Base-by-base conservation (phyloP, 2,797 vertebrate genomes). In the Syngnathus rostellatus region DNA sequence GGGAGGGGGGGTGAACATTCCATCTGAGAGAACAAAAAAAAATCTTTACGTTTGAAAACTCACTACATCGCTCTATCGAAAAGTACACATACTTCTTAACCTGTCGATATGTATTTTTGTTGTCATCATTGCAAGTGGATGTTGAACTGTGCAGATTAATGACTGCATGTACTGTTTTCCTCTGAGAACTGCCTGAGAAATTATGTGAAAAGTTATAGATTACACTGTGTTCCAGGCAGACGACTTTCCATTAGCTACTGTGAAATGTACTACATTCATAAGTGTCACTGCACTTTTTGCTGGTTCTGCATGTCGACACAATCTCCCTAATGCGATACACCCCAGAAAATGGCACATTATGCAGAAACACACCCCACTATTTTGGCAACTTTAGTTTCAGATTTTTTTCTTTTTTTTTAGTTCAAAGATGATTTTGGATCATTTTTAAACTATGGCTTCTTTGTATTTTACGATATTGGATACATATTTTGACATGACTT, bases 1-100 rank as follows among this genome's bases (percentile, higher is more conserved):
- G 70, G 73, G 57, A 37, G 66, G 70, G 73, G 73, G 57, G 17
- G 39, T 68, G 69, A 77, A 75, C 72, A 75, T 79, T 76, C 71
- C 71, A 55, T 64, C 60, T 0, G 19, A 70, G 55, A 43, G 68
- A 45, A 16, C 40, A 46, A 46, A 46, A 46, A 46, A 46, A 16
- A 17, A 46, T 40, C 38, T 73, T 67, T 63, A 60, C 23, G 25
- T 55, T 73, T 46, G 8, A 73, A 76, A 71, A 38, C 12, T 72
- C 67, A 10, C 54, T 61, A 54, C 53, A 11, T 5, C 53, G 10
- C 23, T 4, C 21, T 25, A 54, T 54, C 14, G 23, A 25, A 54
- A 25, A 25, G 21, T 54, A 54, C 21, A 54, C 53, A 54, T 17
- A 6, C 31, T 31, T 31, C 46, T 19, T 48, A 1, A n/a, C 19